Conservation (phyloP, 2,797 vertebrate species). For the Eremophila alpestris region DNA sequence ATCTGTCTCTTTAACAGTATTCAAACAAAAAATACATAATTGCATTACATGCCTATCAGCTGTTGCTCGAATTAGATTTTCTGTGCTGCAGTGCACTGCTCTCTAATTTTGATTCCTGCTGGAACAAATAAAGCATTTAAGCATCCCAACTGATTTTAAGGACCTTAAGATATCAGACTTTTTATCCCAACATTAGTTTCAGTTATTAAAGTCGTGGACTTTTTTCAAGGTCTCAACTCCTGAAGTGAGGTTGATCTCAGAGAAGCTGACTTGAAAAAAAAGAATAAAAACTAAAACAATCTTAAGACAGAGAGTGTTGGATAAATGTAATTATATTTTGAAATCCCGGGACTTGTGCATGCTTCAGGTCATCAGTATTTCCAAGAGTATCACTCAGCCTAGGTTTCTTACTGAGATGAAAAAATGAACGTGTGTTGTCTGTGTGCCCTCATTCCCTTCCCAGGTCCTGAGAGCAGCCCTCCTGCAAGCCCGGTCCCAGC, state of each 20-base stretch:
- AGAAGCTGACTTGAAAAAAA: neutral
- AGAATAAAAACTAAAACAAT: neutral
- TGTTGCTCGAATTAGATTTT: conserved; percentile 59
- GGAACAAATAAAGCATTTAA: conserved; percentile 24
- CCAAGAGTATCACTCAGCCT: neutral
- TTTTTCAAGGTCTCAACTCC: neutral
- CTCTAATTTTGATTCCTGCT: conserved; percentile 42
- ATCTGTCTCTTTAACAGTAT: conserved; percentile 45
- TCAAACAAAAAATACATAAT: conserved; percentile 34
- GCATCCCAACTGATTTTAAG: conserved; percentile 9
- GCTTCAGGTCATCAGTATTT: neutral
- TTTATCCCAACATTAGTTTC: neutral
- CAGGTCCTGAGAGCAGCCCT: conserved; percentile 98
- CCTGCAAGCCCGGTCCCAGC: conserved; percentile 89
- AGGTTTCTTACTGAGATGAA: neutral
- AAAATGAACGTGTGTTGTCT: conserved; percentile 33
- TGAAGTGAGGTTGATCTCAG: neutral
- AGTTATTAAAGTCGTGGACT: neutral
- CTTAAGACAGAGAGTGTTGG: neutral
- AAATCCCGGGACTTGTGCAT: neutral
- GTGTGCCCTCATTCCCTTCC: conserved; percentile 42
- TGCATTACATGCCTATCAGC: conserved; percentile 46
- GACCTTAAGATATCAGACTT: neutral
- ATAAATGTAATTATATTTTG: neutral
- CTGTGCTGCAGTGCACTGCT: conserved; percentile 27